These are phyloP conservation scores for Thomomys bottae DNA, from an alignment of 2,113 vertebrate species.

Conservation along the genomic window DNA sequence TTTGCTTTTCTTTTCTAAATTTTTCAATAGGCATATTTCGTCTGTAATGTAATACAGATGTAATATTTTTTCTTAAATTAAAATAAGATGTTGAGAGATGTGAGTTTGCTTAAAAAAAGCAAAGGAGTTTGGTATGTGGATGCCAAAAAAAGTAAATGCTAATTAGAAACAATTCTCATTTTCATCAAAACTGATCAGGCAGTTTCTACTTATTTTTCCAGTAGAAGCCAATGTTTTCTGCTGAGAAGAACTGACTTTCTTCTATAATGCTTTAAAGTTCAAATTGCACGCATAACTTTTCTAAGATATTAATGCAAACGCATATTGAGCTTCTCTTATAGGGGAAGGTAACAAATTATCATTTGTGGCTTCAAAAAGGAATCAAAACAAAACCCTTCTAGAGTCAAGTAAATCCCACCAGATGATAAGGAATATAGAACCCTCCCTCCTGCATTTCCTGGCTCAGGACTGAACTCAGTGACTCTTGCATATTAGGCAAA, in stretches of 20 bases:
- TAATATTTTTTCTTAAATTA: constrained; percentile 35
- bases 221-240: neutral
- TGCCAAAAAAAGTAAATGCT: constrained; percentile 6
- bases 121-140: neutral
- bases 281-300: neutral
- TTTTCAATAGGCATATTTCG: neutral
- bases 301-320: constrained; percentile 13
- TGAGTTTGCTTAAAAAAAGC: neutral
- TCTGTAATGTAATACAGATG: neutral
- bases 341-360: neutral
- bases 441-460: too few species aligned
- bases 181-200: constrained; percentile 19
- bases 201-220: constrained; percentile 14
- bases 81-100: constrained; percentile 21
- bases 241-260: constrained; percentile 34
- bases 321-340: neutral
- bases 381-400: constrained; percentile 23
- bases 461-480: too few species aligned
- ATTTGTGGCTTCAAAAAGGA: neutral
- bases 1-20: constrained; percentile 47
- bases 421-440: neutral
- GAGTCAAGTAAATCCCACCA: neutral
- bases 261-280: constrained; percentile 28
- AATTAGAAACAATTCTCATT: constrained; percentile 41
- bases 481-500: too few species aligned